Percentiles rank a stretch among this genome's conserved stretches.
Evolutionary conservation across 2,888 invertebrate genomes (phyloP).

Genomic region (Callimorpha dominula): DNA sequence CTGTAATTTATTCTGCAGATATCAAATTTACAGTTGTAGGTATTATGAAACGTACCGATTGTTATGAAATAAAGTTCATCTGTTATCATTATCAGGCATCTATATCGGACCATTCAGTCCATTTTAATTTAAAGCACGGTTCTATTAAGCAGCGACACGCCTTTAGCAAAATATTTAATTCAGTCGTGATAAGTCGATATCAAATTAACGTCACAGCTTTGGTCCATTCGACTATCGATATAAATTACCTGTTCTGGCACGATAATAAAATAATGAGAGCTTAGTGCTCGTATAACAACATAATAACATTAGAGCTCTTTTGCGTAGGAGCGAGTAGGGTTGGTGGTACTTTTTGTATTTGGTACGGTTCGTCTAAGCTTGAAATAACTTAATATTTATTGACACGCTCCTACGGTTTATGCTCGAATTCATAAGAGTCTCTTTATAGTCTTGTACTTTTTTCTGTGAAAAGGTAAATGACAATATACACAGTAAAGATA

Average conservation of each 20-base stretch:
- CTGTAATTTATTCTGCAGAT: slow-evolving; percentile 27
- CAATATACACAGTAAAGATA: not conserved
- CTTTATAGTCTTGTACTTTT: not conserved
- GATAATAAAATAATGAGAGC: slow-evolving; percentile 77
- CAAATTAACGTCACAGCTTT: slow-evolving; percentile 71
- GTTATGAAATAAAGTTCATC: slow-evolving; percentile 54
- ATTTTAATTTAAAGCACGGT: slow-evolving; percentile 50
- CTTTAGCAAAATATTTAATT: slow-evolving; percentile 60
- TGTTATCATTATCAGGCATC: slow-evolving; percentile 49
- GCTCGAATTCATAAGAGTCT: too few relatives aligned
- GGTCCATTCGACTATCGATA: slow-evolving; percentile 56
- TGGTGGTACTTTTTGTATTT: not conserved
- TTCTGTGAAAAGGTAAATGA: not conserved
- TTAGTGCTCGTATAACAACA: slow-evolving; percentile 61
- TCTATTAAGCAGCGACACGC: slow-evolving; percentile 53
- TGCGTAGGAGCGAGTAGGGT: slow-evolving; percentile 22
- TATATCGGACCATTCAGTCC: slow-evolving; percentile 39
- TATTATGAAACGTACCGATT: slow-evolving; percentile 37
- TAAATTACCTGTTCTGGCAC: slow-evolving; percentile 65
- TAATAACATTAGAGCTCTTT: slow-evolving; percentile 55
- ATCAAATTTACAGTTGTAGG: slow-evolving; percentile 28
- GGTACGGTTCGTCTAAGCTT: not conserved
- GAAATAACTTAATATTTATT: not conserved
- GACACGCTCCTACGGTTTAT: not conserved
- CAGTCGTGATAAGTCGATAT: slow-evolving; percentile 73